Evolutionary conservation across 2,113 vertebrate species (phyloP), one percentile per base, ranked within the genome.

Genomic region (Egretta garzetta): DNA sequence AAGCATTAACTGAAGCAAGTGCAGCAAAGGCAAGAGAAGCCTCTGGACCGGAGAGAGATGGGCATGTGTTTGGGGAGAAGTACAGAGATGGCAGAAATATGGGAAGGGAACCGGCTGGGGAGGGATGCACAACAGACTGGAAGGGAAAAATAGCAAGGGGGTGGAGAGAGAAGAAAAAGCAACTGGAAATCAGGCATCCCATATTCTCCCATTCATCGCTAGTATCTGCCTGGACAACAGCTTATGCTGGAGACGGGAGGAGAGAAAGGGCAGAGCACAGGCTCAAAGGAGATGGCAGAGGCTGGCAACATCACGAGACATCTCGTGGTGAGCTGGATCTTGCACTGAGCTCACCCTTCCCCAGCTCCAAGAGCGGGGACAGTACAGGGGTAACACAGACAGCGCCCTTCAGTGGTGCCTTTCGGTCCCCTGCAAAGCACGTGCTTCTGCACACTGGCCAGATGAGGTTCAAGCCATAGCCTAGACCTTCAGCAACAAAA

Each of bases 371-470:
- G 24, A 62, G 80, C 45, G 37, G 76, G 73, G 37, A 33, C 17
- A 5, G 67, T 0, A 5, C 6, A 6, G 59, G 70, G 67, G 17
- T 12, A 5, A 50, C 50, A 6, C 71, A 32, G 35, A 17, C 6
- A 2, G 12, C 4, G 52, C n/a, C 37, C 39, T 45, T 37, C 14
- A 8, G 1, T 3, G 7, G 21, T 0, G 8, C 4, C 0, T 47
- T 45, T 33, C 37, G 1, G 23, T 21, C 33, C 67, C 41, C 22
- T 2, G 1, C 10, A 5, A 14, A 20, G 27, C 64, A 33, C 4
- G 1, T 11, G 17, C 66, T 47, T 8, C 76, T 12, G 64, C 35
- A 2, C 21, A 3, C 66, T 10, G n/a, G 21, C 23, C 33, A 8
- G 39, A 26, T 45, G 1, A 27, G 62, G 39, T 39, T 49, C 39